Conservation (phyloP, 2,888 invertebrate species). For the Lithosia quadra region DNA sequence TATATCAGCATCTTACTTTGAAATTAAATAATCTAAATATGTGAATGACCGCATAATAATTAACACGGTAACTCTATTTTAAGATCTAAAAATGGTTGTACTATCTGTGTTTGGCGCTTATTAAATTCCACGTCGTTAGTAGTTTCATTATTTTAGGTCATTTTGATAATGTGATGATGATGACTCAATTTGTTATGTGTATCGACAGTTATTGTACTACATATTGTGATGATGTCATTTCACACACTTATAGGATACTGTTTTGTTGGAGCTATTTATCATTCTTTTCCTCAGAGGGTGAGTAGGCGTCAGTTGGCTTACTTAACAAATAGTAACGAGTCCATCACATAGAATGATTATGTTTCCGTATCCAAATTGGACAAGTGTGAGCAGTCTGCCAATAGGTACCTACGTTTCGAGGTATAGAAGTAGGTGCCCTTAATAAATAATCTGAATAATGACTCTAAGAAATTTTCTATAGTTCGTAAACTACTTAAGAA, state of each 20-base stretch:
- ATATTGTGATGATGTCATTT: slow-evolving; percentile 15
- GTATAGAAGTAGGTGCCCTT: neutral
- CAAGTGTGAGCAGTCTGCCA: neutral
- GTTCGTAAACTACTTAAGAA: slow-evolving; percentile 21
- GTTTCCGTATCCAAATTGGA: neutral
- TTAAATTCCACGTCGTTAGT: slow-evolving; percentile 58
- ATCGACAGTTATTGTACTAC: slow-evolving; percentile 15
- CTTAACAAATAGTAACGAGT: slow-evolving; percentile 1
- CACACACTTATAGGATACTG: neutral
- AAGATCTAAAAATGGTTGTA: slow-evolving; percentile 65
- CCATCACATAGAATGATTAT: slow-evolving; percentile 2
- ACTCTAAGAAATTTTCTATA: neutral
- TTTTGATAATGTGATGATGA: slow-evolving; percentile 58
- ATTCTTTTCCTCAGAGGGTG: slow-evolving; percentile 7
- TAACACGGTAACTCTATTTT: slow-evolving; percentile 79
- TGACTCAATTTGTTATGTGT: slow-evolving; percentile 37
- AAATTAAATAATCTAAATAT: slow-evolving; percentile 63
- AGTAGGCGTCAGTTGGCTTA: slow-evolving; percentile 11
- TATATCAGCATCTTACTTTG: slow-evolving; percentile 41
- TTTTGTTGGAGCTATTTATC: slow-evolving; percentile 6
- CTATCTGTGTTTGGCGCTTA: slow-evolving; percentile 58
- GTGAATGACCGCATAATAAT: slow-evolving; percentile 74
- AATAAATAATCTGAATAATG: neutral
- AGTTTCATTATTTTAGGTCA: slow-evolving; percentile 63
- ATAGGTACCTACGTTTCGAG: neutral